Evolutionary conservation across 2,888 invertebrate species (phyloP).

Genomic region (Abrostola triplasia): DNA sequence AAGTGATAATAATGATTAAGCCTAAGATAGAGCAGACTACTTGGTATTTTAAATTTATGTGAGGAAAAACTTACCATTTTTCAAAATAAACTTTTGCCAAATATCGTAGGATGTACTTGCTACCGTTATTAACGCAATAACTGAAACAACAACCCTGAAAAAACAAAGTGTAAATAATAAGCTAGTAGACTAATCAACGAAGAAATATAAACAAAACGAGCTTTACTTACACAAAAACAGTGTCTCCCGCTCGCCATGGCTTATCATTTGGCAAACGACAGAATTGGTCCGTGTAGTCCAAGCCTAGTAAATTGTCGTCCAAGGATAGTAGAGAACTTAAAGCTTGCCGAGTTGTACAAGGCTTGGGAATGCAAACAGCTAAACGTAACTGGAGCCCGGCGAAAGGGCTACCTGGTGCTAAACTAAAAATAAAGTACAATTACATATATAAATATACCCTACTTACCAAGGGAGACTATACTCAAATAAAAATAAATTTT

Average conservation of each 20-base stretch:
- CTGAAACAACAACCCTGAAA: conserved; percentile 61
- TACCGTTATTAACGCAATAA: conserved; percentile 66
- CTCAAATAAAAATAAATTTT: too few species aligned
- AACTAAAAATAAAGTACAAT: conserved; percentile 41
- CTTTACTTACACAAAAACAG: conserved; percentile 70
- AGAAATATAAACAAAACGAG: neutral
- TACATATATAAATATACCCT: neutral
- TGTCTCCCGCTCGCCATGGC: conserved; percentile 69
- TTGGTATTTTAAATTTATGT: too few species aligned
- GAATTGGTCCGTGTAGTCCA: conserved; percentile 59
- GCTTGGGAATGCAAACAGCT: conserved; percentile 69
- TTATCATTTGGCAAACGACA: conserved; percentile 73
- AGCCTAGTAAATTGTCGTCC: conserved; percentile 56
- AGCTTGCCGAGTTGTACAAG: conserved; percentile 64
- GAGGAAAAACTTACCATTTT: conserved; percentile 54
- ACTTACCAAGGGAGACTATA: too few species aligned
- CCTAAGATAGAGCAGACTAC: neutral
- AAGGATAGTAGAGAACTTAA: conserved; percentile 55
- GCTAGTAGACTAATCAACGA: neutral
- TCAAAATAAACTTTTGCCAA: conserved; percentile 47
- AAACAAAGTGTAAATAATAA: neutral
- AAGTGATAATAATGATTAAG: neutral
- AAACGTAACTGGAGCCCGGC: conserved; percentile 48
- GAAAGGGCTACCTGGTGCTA: conserved; percentile 35
- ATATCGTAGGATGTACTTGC: conserved; percentile 67